Percentiles rank a stretch among this genome's conserved stretches.
phyloP scores from a whole-genome alignment of 2,113 vertebrate genomes.

The Odocoileus hemionus region DNA sequence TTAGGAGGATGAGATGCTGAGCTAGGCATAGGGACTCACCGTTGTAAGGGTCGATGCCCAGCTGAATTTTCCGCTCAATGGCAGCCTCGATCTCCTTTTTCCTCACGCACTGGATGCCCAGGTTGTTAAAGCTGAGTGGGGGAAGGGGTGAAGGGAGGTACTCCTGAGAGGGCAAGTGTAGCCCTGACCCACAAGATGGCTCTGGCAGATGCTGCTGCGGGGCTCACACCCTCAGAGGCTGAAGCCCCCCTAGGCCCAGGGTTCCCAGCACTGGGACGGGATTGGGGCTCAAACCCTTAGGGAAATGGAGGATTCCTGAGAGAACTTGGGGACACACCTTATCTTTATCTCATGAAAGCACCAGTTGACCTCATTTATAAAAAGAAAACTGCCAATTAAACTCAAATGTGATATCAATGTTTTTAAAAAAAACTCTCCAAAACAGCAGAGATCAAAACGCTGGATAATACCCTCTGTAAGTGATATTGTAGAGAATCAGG shows the following conservation, averaged over 20 bases:
- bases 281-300: neutral
- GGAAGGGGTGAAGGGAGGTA: neutral
- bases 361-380: neutral
- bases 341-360: neutral
- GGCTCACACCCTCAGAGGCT: neutral
- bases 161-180: neutral
- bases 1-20: rapidly evolving
- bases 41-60: conserved; percentile 92
- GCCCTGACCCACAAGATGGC: neutral
- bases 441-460: neutral
- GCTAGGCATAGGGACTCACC: conserved; percentile 74
- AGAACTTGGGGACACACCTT: neutral
- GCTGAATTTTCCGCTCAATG: conserved; percentile 87
- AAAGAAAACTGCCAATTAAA: neutral
- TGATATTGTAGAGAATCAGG: neutral
- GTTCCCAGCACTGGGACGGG: neutral
- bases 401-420: neutral
- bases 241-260: neutral
- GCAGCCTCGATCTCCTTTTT: conserved; percentile 92
- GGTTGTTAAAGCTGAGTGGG: conserved; percentile 87
- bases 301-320: neutral
- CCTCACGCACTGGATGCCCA: conserved; percentile 94
- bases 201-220: neutral
- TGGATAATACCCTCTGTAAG: neutral
- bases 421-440: neutral